Percentiles rank a stretch among this genome's conserved stretches.
These are phyloP conservation scores for Podarcis lilfordi DNA, from an alignment of 2,797 vertebrate genomes.

Conservation along the genomic window DNA sequence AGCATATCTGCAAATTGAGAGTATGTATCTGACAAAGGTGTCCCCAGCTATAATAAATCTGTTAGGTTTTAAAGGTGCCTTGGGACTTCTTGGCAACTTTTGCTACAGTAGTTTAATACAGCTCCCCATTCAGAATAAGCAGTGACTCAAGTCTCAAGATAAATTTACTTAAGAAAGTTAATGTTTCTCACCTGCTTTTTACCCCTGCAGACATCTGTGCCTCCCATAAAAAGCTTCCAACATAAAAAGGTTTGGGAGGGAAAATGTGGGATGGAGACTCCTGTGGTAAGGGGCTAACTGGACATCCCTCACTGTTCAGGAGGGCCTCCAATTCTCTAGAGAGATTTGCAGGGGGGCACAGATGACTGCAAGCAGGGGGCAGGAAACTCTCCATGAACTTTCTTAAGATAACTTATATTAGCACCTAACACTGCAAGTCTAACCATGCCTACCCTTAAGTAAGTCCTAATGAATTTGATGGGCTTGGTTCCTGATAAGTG, in stretches of 20 bases:
- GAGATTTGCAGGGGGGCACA: not conserved
- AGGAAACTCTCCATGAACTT: not conserved
- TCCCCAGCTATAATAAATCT: not conserved
- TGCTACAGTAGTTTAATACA: not conserved
- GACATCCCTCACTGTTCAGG: not conserved
- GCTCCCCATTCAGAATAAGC: not conserved
- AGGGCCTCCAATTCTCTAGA: not conserved
- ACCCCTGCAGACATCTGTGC: not conserved
- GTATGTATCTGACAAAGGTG: not conserved
- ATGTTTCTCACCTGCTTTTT: too few relatives aligned
- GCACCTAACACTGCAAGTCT: too few relatives aligned
- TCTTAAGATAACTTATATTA: not conserved
- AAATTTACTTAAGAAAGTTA: not conserved
- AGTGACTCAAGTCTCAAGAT: not conserved
- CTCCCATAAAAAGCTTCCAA: too few relatives aligned
- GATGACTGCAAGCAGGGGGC: not conserved
- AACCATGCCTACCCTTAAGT: too few relatives aligned
- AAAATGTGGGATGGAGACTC: too few relatives aligned
- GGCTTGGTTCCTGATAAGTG: too few relatives aligned
- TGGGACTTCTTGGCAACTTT: not conserved
- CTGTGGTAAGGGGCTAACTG: not conserved
- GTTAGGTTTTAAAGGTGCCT: not conserved
- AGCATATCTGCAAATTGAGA: not conserved
- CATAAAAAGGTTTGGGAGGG: too few relatives aligned
- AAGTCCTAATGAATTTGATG: too few relatives aligned